Percentiles rank a stretch among this genome's conserved stretches.
These are phyloP conservation scores for Colinus virginianus DNA, from an alignment of 2,113 vertebrate genomes.

Conservation along the genomic window DNA sequence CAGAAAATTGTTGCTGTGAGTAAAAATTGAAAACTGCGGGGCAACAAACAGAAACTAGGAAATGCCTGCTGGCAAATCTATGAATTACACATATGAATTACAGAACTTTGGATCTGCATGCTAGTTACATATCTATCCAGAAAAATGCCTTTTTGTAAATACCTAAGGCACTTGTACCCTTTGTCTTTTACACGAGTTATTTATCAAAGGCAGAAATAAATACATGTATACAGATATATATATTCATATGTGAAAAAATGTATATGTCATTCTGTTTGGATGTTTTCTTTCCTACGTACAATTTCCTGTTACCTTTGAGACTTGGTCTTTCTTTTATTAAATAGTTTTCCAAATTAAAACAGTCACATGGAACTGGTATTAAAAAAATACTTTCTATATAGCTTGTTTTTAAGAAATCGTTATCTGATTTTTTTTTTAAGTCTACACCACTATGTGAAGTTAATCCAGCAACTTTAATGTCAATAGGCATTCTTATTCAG, in stretches of 20 bases:
- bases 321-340: background rate
- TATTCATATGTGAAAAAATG: background rate
- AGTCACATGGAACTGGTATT: background rate
- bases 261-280: background rate
- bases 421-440: background rate
- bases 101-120: background rate
- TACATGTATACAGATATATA: background rate
- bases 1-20: background rate
- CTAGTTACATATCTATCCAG: background rate
- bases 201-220: background rate
- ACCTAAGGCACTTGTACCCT: background rate
- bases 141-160: background rate
- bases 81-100: background rate
- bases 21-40: background rate
- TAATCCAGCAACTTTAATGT: background rate
- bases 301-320: background rate
- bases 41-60: background rate
- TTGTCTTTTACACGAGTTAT: background rate
- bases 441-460: background rate
- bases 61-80: background rate
- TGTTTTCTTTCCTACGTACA: background rate
- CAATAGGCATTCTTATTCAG: background rate
- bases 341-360: background rate
- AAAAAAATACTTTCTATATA: background rate
- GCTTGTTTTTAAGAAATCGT: background rate